These are phyloP conservation scores for Andrena dorsata DNA, from an alignment of 2,888 invertebrate species.

Conservation along the genomic window DNA sequence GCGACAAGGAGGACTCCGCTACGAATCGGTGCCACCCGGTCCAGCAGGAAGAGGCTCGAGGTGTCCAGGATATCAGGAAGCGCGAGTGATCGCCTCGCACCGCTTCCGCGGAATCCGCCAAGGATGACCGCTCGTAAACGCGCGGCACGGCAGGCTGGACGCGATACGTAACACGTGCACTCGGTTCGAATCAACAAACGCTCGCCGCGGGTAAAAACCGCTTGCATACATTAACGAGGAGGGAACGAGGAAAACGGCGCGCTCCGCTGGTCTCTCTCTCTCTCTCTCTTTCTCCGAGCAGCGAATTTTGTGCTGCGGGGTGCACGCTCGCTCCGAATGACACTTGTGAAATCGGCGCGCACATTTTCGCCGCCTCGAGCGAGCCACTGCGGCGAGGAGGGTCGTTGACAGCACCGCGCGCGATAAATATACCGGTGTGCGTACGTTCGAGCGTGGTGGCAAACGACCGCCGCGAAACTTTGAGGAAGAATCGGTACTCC, in stretches of 20 bases:
- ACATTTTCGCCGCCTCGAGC: slow-evolving; percentile 56
- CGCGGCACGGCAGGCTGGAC: background rate
- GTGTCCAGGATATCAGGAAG: background rate
- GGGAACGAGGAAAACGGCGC: slow-evolving; percentile 25
- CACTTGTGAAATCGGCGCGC: slow-evolving; percentile 65
- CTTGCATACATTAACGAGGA: slow-evolving; percentile 4
- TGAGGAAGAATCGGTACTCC: slow-evolving; percentile 1
- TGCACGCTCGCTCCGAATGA: slow-evolving; percentile 49
- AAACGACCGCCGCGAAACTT: background rate
- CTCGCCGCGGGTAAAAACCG: slow-evolving; percentile 26
- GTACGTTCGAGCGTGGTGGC: background rate
- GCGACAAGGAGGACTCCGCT: too few species aligned
- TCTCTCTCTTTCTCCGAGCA: too few species aligned
- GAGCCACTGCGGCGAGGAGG: slow-evolving; percentile 33
- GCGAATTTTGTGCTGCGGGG: background rate
- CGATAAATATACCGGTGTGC: slow-evolving; percentile 41
- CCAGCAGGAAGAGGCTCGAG: background rate
- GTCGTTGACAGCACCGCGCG: slow-evolving; percentile 55
- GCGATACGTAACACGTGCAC: slow-evolving; percentile 43
- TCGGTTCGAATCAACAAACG: slow-evolving; percentile 40
- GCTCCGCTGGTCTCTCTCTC: too few species aligned
- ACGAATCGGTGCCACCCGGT: too few species aligned
- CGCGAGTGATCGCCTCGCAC: background rate
- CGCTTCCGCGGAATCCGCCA: background rate
- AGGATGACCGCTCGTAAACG: slow-evolving; percentile 32